Evolutionary conservation across 2,797 vertebrate genomes (phyloP), one percentile per base, ranked within the genome.

Genomic region (Notolabrus celidotus): DNA sequence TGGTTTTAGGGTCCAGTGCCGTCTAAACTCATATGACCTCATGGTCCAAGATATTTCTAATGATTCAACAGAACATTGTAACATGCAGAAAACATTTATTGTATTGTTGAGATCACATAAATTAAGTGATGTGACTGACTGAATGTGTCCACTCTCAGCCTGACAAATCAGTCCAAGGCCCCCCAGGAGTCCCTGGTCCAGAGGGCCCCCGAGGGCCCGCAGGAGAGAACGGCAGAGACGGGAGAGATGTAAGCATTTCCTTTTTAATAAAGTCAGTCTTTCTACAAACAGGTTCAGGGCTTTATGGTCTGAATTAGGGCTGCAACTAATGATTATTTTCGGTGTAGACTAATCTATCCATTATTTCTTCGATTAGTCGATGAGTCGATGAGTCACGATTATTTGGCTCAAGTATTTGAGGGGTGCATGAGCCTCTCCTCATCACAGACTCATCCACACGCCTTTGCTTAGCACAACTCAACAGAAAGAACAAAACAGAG

Each of bases 201-300:
- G 88, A 93, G 63, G 94, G 95, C 22, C 87, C 93, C 41, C 77
- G 86, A 31, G 95, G 95, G 9, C 43, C 88, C 2, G 5, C 83
- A 12, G 95, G 94, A 88, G 94, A 94, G 63, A 88, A 92, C 1
- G 95, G 95, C 73, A 89, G 92, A 78, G 94, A 94, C 47, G 95
- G 95, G 67, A 89, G 92, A 92, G 94, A 95, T 82, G 95, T 95
- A 87, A 89, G 90, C 65, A 16, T 74, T 69, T 67, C n/a, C n/a
- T n/a, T n/a, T n/a, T n/a, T n/a, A n/a, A n/a, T n/a, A n/a, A n/a
- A n/a, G n/a, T 3, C 0, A 2, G 56, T 49, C 5, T 29, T 31
- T 47, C 36, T 29, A 11, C 12, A 53, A 25, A 57, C 39, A 5
- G 10, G 20, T 19, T n/a, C n/a, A 47, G 5, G 56, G 5, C 3